Conservation (phyloP, 2,888 invertebrate genomes). For the Drosophila maculinotata region DNA sequence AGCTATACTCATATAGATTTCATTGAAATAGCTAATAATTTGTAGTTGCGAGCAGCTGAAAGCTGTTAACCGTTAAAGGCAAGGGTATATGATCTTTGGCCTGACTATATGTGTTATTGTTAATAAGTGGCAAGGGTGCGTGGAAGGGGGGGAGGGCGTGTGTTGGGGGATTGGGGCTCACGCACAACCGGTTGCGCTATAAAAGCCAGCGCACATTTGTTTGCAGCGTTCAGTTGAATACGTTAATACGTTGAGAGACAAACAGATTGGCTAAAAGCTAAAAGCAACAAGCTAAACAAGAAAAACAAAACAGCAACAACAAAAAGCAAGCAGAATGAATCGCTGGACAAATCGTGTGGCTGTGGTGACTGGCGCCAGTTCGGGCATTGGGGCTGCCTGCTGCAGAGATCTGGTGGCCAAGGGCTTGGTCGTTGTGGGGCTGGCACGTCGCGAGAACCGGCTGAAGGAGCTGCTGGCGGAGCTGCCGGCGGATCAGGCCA, state of each 20-base stretch:
- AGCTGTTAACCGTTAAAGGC: no score
- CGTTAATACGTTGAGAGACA: no score
- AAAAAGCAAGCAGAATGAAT: slow-evolving; percentile 83
- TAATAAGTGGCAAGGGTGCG: no score
- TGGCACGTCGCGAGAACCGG: slow-evolving; percentile 85
- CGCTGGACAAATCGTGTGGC: slow-evolving; percentile 87
- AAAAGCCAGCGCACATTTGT: slow-evolving; percentile 7
- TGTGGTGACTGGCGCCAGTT: slow-evolving; percentile 88
- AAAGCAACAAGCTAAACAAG: not conserved
- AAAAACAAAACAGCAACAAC: not conserved
- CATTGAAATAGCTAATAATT: no score
- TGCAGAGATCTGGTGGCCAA: slow-evolving; percentile 84
- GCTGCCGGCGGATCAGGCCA: slow-evolving; percentile 60
- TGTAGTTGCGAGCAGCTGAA: no score
- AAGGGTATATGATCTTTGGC: no score
- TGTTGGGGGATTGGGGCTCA: not conserved
- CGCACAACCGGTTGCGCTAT: slow-evolving; percentile 10
- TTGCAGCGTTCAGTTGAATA: slow-evolving; percentile 18
- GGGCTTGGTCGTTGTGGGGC: slow-evolving; percentile 86
- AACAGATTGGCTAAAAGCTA: not conserved
- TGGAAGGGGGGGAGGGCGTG: no score
- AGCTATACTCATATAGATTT: no score
- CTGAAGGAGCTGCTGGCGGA: slow-evolving; percentile 77
- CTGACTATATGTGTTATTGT: not conserved
- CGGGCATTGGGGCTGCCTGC: slow-evolving; percentile 87